Evolutionary conservation across 2,797 vertebrate species (phyloP).

Genomic region (Natrix natrix): DNA sequence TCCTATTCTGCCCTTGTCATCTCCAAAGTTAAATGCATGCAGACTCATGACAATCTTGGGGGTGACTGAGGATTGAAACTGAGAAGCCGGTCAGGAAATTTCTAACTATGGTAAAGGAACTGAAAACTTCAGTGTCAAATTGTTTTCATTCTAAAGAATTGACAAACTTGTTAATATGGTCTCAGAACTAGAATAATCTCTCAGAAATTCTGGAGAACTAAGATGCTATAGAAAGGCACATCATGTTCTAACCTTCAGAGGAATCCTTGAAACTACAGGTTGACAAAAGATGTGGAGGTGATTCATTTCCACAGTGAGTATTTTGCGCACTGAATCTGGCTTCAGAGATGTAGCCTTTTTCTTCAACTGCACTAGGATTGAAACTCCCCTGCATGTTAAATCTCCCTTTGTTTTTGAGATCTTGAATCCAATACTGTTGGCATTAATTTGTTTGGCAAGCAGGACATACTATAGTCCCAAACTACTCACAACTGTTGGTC

Average conservation of each 20-base stretch:
- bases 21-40: background rate
- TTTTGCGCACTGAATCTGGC: background rate
- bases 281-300: background rate
- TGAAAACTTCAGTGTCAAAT: background rate
- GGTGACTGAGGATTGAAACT: background rate
- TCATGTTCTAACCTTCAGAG: background rate
- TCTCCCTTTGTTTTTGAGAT: background rate
- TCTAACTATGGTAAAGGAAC: background rate
- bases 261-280: background rate
- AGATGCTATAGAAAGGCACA: background rate
- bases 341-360: background rate
- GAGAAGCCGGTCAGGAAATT: background rate
- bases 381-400: background rate
- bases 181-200: background rate
- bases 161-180: background rate
- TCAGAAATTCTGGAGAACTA: background rate
- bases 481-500: background rate
- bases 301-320: background rate
- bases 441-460: background rate
- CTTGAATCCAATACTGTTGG: background rate
- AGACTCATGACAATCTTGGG: background rate
- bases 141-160: background rate
- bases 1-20: background rate
- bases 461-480: background rate
- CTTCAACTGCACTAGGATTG: background rate